Evolutionary conservation across 2,888 invertebrate species (phyloP), one percentile per base, ranked within the genome.

Genomic region (Thereva nobilitata): DNA sequence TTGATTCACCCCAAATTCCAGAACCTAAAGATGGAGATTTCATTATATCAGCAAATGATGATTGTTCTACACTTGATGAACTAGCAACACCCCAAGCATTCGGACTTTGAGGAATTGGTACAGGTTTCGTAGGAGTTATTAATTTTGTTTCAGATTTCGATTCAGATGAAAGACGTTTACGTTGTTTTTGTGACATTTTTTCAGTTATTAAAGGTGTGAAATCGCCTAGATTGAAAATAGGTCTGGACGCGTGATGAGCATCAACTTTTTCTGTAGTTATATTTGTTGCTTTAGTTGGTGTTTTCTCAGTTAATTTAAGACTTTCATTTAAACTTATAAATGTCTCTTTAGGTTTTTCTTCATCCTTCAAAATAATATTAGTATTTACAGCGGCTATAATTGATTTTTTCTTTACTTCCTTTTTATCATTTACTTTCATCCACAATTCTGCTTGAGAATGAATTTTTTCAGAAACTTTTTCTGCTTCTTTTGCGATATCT

Each of bases 141-240:
- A 23, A 23, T 5, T 54, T 54, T 40, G 4, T 2, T 10, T 67
- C 67, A 3, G 41, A 5, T 47, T 76, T 77, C 9, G 70, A 72
- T 70, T 83, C 83, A 0, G 83, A 82, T 5, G 82, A 80, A 47
- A 85, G 74, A 47, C 83, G 80, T 71, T 86, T 86, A 42, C 85
- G 78, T 73, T 85, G 84, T 71, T 86, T 86, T 73, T 86, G 86
- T 2, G 86, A 86, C 3, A 86, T 71, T 74, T 83, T 85, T 12
- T 77, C 77, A 0, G 70, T 47, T 53, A 71, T 72, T 2, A 69
- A 37, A 38, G 78, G 75, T n/a, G 76, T 75, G 49, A 79, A 72
- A 41, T 77, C 74, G 40, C 75, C 75, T 3, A 80, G 70, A 70
- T 77, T 78, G 3, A 80, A 71, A 53, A 76, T 75, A 41, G 74